Base-by-base conservation (phyloP, 2,888 invertebrate species). In the Pherbina coryleti region DNA sequence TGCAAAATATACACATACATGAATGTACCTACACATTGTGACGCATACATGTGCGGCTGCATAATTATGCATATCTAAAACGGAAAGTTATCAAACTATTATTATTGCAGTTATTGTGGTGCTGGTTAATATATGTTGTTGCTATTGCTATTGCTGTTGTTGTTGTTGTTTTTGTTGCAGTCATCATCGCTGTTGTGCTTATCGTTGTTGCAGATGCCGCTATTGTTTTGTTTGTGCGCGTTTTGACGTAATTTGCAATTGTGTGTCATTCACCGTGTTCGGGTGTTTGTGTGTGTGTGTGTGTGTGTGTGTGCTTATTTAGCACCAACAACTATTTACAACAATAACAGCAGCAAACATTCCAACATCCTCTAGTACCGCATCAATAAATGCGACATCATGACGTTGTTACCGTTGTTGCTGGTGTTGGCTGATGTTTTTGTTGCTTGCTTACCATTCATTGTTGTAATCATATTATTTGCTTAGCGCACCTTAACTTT, bases 1-100 rank as follows among this genome's bases (percentile, higher is more conserved):
- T 7, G 44, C 14, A 11, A 44, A 11, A 44, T 11, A 14, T 14
- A 44, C 44, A 11, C 44, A 44, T 7, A 44, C 14, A 44, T 44
- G 2, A 1, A 1, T 11, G 3, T 44, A 44, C 44, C 37, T 8
- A 37, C 3, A 37, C 37, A 37, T 37, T 37, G 14, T 44, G 2
- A 2, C 1, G 14, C 14, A 19, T 55, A 55, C 55, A 55, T 9
- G 19, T 55, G 19, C 19, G 82, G 80, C 79, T 80, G 81, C 73
- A 79, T 64, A 55, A 55, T 55, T 55, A 55, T 55, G 55, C 55
- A 55, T 19, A 55, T 55, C 19, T 55, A 55, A 55, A 55, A 55
- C 22, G 55, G 19, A 19, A 55, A 55, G 55, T 55, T 55, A 55
- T 55, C 55, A 55, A 55, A 55, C 55, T 22, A 55, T 55, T 55